Evolutionary conservation across 2,797 vertebrate genomes (phyloP), one percentile per base, ranked within the genome.

Genomic region (Miichthys miiuy): DNA sequence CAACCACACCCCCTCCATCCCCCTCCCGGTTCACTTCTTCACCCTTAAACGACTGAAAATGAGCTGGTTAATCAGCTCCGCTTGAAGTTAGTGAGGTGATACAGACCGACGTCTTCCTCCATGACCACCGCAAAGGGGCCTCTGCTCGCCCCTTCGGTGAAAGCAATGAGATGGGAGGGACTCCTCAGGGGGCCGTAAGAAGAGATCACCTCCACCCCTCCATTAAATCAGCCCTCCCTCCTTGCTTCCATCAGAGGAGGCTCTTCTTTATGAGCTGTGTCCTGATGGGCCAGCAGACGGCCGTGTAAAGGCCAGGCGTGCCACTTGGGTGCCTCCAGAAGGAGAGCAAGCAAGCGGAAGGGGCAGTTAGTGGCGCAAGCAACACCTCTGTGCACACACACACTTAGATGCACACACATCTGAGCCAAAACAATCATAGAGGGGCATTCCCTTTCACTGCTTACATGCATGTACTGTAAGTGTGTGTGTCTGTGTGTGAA

Each of bases 241-340:
- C 58, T 65, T 5, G 20, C 95, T 93, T 95, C 76, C 77, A 76
- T 82, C 69, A 75, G 61, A 78, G 67, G 60, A 72, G 61, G 62
- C 55, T 82, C 94, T 95, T 94, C 95, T 96, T 97, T 95, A 96
- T 96, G 96, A 97, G 96, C 95, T 97, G 96, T 96, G 95, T 96
- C 95, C 96, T 96, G 95, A 97, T 97, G 95, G 96, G 96, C 96
- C 96, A 95, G 96, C 96, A 96, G 96, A 96, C 94, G 92, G 94
- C 94, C 93, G 88, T 94, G 94, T 95, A 96, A 96, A 96, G 96
- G 96, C 95, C 95, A 95, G 94, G 91, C 92, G 93, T 92, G 93
- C 94, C 94, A 94, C 94, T 95, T 88, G 92, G 92, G 89, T 92
- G 94, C 93, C 87, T 94, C 94, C 91, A 93, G 93, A 82, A 72